phyloP scores from a whole-genome alignment of 2,113 vertebrate species.

The Sceloporus tristichus region DNA sequence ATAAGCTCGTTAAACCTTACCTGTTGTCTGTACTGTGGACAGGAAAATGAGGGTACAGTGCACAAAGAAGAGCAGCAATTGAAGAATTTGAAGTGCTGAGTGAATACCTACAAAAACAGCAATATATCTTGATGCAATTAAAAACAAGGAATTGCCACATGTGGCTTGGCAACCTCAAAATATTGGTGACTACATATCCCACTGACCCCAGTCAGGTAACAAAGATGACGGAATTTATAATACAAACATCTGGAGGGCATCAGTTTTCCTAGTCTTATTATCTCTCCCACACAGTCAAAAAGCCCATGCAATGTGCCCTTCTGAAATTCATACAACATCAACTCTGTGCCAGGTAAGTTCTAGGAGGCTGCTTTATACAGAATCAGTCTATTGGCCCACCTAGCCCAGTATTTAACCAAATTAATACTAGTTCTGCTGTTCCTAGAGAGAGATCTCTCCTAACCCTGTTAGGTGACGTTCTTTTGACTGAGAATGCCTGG shows the following conservation, averaged over 20 bases:
- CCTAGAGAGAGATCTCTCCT: not conserved
- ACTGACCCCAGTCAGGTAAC: not conserved
- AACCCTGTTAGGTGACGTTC: not conserved
- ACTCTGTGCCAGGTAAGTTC: no score
- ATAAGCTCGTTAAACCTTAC: slow-evolving; percentile 71
- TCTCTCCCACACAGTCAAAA: not conserved
- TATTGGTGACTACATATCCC: not conserved
- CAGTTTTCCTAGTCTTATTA: not conserved
- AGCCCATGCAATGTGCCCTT: not conserved
- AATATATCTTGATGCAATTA: not conserved
- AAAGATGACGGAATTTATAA: not conserved
- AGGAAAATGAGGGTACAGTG: slow-evolving; percentile 96
- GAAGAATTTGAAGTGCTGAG: slow-evolving; percentile 96
- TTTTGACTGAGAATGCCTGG: not conserved
- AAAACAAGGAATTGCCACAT: not conserved
- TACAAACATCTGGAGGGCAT: not conserved
- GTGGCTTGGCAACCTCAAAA: not conserved
- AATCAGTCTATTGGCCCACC: not conserved
- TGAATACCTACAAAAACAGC: slow-evolving; percentile 84
- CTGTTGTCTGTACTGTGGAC: slow-evolving; percentile 97
- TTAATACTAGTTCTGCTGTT: no score
- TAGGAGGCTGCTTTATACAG: not conserved
- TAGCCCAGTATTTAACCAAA: not conserved
- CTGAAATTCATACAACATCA: not conserved
- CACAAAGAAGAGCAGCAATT: slow-evolving; percentile 95